Conservation (phyloP, 1,140 invertebrate species). For the Saccostrea echinata region DNA sequence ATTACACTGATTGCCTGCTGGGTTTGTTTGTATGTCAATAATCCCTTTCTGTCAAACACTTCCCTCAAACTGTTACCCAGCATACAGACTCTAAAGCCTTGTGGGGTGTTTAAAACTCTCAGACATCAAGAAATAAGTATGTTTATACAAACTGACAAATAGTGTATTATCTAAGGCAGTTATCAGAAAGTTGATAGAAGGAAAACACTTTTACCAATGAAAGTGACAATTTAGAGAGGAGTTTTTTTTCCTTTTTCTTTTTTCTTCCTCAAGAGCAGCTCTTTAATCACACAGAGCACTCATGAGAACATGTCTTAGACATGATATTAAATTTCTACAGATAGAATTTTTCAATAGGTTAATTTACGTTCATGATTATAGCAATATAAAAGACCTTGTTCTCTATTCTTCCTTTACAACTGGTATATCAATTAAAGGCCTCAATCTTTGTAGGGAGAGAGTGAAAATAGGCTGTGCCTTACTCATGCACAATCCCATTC, state of each 20-base stretch:
- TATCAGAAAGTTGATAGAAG: background rate
- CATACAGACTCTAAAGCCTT: background rate
- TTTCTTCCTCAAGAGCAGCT: background rate
- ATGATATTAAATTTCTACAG: too few relatives aligned
- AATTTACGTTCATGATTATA: too few relatives aligned
- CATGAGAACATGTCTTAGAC: too few relatives aligned
- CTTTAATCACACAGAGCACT: background rate
- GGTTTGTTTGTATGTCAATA: background rate
- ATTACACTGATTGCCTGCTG: background rate
- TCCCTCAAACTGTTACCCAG: background rate
- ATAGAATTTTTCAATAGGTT: too few relatives aligned
- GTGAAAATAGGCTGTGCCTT: too few relatives aligned
- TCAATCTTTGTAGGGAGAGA: too few relatives aligned
- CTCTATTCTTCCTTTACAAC: too few relatives aligned
- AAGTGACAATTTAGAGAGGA: background rate
- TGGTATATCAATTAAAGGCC: too few relatives aligned
- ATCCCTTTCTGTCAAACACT: background rate
- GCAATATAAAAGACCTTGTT: too few relatives aligned
- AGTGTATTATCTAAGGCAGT: slow-evolving; percentile 21
- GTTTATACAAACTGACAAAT: background rate
- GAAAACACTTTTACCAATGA: slow-evolving; percentile 9
- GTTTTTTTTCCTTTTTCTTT: background rate
- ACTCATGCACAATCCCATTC: too few relatives aligned
- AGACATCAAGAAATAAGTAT: slow-evolving; percentile 24
- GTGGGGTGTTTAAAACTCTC: background rate